Conservation (phyloP, 2,888 invertebrate genomes). For the Danaus chrysippus region DNA sequence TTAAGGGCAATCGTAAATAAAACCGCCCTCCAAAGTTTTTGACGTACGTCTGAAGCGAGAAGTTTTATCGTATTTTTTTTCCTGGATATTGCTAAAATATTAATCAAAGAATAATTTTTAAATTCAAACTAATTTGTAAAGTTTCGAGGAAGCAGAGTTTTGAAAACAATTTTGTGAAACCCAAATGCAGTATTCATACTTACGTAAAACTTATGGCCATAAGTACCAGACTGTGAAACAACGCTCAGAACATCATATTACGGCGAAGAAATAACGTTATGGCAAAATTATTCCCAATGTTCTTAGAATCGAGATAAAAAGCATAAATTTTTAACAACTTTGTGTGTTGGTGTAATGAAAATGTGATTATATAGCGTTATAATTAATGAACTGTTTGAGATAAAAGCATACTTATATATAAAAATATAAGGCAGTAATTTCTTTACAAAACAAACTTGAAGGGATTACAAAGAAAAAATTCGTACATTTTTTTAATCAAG, state of each 20-base stretch:
- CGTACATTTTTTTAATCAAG: neutral
- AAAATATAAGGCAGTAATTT: neutral
- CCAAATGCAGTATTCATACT: neutral
- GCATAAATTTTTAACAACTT: neutral
- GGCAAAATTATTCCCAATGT: neutral
- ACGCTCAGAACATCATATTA: neutral
- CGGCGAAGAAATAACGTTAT: neutral
- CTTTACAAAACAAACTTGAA: neutral
- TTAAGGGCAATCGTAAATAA: conserved; percentile 12
- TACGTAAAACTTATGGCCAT: neutral
- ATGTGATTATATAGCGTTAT: neutral
- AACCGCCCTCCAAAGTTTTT: conserved; percentile 7
- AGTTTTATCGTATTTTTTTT: neutral
- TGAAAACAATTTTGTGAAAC: neutral
- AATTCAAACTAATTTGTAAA: neutral
- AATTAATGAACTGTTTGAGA: neutral
- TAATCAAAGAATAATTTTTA: neutral
- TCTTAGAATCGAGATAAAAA: neutral
- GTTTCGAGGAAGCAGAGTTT: neutral
- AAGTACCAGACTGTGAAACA: neutral
- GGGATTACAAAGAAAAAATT: neutral
- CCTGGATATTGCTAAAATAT: neutral
- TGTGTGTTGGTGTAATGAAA: neutral
- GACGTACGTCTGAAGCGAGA: neutral
- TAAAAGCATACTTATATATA: neutral